Evolutionary conservation across 1,140 invertebrate species (phyloP).

Genomic region (Cyphomyrmex costatus): DNA sequence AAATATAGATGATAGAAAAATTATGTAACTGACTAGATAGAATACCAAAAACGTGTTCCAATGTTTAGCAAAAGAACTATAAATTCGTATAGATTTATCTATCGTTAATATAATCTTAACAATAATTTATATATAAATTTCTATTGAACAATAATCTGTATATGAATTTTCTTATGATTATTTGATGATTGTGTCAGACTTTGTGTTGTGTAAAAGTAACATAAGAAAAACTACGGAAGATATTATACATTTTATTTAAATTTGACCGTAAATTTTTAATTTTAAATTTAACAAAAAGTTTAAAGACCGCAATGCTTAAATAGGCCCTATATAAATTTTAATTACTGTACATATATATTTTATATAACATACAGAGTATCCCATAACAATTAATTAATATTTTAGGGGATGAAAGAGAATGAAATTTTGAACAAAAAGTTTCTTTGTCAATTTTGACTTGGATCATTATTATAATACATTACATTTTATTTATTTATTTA

Average conservation of each 20-base stretch:
- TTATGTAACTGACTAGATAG: neutral
- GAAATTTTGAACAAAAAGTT: no score
- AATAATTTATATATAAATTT: neutral
- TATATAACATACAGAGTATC: no score
- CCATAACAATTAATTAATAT: no score
- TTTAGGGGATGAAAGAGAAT: no score
- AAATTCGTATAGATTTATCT: neutral
- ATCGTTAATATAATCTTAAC: slow-evolving; percentile 1
- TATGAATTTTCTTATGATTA: neutral
- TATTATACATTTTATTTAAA: neutral
- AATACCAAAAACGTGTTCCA: neutral
- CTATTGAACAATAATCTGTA: neutral
- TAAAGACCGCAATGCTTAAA: no score
- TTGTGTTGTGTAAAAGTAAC: neutral
- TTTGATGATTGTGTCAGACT: neutral
- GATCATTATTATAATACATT: no score
- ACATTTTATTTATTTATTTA: no score
- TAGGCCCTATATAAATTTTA: no score
- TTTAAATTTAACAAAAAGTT: no score
- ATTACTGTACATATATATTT: no score
- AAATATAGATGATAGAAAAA: slow-evolving; percentile 43
- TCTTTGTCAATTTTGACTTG: no score
- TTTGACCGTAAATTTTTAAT: no score
- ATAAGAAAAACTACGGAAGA: neutral
- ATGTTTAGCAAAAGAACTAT: neutral